Percentiles rank a stretch among this genome's conserved stretches.
phyloP scores from a whole-genome alignment of 2,113 vertebrate species.

The Paratilapia polleni region DNA sequence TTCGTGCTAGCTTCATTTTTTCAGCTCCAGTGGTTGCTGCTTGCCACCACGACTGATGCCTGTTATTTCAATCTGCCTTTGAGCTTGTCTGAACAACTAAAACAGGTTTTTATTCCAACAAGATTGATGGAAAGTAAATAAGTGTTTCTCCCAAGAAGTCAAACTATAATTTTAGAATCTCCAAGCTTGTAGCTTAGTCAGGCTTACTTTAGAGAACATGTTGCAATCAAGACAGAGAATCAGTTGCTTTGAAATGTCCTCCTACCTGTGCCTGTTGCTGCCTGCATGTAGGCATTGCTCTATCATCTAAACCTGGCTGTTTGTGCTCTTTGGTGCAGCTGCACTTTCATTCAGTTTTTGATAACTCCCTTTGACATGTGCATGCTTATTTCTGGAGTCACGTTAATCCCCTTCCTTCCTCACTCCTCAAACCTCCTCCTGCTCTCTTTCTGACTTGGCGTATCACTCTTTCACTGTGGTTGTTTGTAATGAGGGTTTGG shows the following conservation, averaged over 20 bases:
- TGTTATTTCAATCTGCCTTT: background rate
- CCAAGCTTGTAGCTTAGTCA: background rate
- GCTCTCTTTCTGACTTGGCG: constrained; percentile 46
- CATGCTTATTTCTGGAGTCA: constrained; percentile 77
- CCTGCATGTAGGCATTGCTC: constrained; percentile 28
- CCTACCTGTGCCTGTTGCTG: constrained; percentile 54
- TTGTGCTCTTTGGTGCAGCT: constrained; percentile 56
- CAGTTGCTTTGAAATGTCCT: constrained; percentile 2
- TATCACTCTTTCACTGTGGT: constrained; percentile 68
- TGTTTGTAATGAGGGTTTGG: constrained; percentile 71
- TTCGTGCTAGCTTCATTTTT: background rate
- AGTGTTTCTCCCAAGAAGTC: background rate
- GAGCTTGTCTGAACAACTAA: background rate
- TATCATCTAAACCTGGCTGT: constrained; percentile 55
- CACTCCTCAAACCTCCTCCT: constrained; percentile 33
- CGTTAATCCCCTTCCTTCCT: constrained; percentile 70
- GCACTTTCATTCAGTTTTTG: constrained; percentile 62
- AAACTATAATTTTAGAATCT: constrained; percentile 7
- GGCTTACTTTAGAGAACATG: background rate
- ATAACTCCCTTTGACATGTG: constrained; percentile 69
- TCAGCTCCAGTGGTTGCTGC: constrained; percentile 1
- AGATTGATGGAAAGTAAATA: constrained; percentile 11
- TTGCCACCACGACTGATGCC: constrained; percentile 6
- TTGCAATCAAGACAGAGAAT: background rate
- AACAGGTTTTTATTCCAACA: background rate